Evolutionary conservation across 2,113 vertebrate genomes (phyloP), one percentile per base, ranked within the genome.

Genomic region (Paramormyrops kingsleyae): DNA sequence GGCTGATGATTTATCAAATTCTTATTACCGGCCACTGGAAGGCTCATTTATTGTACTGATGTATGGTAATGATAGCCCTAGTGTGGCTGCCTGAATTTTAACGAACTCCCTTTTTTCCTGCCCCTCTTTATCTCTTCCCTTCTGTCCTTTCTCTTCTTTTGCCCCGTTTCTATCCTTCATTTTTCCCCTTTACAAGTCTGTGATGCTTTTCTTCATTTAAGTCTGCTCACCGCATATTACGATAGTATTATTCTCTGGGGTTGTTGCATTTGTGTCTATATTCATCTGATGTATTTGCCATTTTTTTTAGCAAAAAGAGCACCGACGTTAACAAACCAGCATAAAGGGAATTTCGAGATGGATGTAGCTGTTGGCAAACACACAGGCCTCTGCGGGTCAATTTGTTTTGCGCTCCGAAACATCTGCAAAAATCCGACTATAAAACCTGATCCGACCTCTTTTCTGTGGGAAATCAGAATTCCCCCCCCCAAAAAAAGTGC

Each of bases 1-100:
- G 96, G 97, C 97, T 97, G 97, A 97, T 98, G 98, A 99, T 99
- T 99, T 99, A 99, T 99, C 98, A 99, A 99, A 99, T 98, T 99
- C 98, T 99, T 99, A 99, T 99, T 99, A 99, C 97, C 95, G 97
- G 96, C 96, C 95, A 97, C 96, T 98, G 98, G 99, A 99, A 97
- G 97, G 96, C 97, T 97, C 98, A 98, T 99, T 98, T 97, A 97
- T 99, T 98, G 97, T 98, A 97, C 97, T 98, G 98, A 99, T 99
- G 97, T 98, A 98, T 98, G 98, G 96, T 99, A 99, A 99, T 98
- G 97, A 97, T 98, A 97, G 97, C 96, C 96, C 93, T 90, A 93
- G 96, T 96, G 93, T 96, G 97, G 97, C 96, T 97, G 97, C 97
- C 96, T 97, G 97, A 97, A 98, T 98, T 95, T 97, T 97, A 97